These are phyloP conservation scores for Laticauda laticaudata DNA, from an alignment of 2,113 vertebrate species.

Conservation along the genomic window DNA sequence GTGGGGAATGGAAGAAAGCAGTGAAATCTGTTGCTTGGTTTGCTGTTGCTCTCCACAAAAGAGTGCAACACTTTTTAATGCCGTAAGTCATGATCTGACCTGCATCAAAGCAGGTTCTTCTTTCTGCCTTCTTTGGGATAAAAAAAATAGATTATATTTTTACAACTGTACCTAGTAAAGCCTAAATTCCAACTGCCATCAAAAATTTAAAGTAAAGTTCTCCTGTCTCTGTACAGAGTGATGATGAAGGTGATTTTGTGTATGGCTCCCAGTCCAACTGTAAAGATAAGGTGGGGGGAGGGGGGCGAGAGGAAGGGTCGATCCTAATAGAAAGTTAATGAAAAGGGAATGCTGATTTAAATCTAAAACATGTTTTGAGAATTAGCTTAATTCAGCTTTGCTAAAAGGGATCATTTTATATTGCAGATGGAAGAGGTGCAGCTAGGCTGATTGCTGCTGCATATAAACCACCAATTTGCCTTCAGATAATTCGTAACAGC, in stretches of 20 bases:
- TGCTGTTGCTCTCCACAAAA: constrained; percentile 32
- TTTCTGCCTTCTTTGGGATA: constrained; percentile 40
- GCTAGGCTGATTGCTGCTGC: not conserved
- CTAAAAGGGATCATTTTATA: not conserved
- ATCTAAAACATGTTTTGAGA: not conserved
- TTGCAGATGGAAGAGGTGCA: not conserved
- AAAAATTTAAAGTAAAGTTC: not conserved
- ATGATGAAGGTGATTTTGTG: not conserved
- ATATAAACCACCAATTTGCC: constrained; percentile 10
- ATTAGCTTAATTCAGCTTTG: not conserved
- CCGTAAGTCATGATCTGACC: constrained; percentile 50
- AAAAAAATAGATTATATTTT: constrained; percentile 33
- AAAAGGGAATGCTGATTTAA: not conserved
- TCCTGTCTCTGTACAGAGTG: not conserved
- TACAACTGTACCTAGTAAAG: constrained; percentile 6
- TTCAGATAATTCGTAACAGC: constrained; percentile 3
- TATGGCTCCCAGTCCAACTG: not conserved
- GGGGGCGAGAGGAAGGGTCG: not conserved
- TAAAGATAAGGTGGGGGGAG: not conserved
- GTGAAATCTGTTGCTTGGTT: constrained; percentile 15
- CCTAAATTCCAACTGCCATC: not conserved
- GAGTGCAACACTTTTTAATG: constrained; percentile 51
- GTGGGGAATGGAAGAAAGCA: not conserved
- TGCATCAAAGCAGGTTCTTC: constrained; percentile 25
- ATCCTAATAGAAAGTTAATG: not conserved